These are phyloP conservation scores for Brassicogethes aeneus DNA, from an alignment of 2,888 invertebrate species.

Conservation along the genomic window DNA sequence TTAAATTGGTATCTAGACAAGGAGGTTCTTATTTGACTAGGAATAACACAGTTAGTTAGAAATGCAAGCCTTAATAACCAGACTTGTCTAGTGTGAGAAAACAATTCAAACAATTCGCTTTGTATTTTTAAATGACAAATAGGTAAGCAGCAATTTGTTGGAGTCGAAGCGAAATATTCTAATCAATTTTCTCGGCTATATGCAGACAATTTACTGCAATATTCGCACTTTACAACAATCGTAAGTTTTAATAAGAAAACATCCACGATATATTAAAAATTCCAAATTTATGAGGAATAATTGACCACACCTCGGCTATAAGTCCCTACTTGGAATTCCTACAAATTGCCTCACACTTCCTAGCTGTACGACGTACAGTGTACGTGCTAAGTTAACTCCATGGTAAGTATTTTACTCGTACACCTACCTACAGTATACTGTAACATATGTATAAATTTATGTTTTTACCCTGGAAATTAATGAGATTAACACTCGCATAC, in stretches of 20 bases:
- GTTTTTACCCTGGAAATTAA: too few relatives aligned
- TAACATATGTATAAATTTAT: too few relatives aligned
- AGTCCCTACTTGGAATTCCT: constrained; percentile 10
- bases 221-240: background rate
- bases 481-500: too few relatives aligned
- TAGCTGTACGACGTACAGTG: too few relatives aligned
- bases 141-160: constrained; percentile 1
- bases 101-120: background rate
- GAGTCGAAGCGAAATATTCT: background rate
- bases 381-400: too few relatives aligned
- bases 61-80: too few relatives aligned
- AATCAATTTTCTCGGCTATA: background rate
- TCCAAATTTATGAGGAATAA: background rate
- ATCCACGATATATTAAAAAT: background rate
- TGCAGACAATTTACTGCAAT: background rate
- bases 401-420: too few relatives aligned
- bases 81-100: background rate
- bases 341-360: constrained; percentile 17
- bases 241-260: background rate
- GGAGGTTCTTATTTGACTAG: too few relatives aligned
- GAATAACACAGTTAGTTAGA: too few relatives aligned
- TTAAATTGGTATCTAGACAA: too few relatives aligned
- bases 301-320: background rate
- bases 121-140: background rate
- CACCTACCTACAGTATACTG: too few relatives aligned